Base-by-base conservation (phyloP, 2,113 vertebrate genomes). In the Pontoporia blainvillei region DNA sequence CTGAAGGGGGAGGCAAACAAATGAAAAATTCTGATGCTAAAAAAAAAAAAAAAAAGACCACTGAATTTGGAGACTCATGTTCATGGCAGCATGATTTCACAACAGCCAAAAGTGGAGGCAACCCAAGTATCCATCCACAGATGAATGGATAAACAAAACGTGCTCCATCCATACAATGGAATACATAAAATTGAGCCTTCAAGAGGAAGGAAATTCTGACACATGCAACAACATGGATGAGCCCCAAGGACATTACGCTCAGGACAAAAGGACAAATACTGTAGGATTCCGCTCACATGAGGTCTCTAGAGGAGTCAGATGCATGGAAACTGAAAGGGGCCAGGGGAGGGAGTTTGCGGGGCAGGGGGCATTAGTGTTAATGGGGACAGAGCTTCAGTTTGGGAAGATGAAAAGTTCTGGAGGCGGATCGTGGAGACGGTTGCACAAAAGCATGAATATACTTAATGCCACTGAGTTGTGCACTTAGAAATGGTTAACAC, bases 341-440 rank as follows among this genome's bases (percentile, higher is more conserved):
- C 18, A 20, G 27, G 25, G 39, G 14, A 36, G 25, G 27, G 18
- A 59, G 31, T 2, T 5, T 6, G 6, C 2, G 76, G 34, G 44
- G 72, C 0, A 8, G 29, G 41, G 6, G 20, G 49, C 34, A 4
- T 27, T 4, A n/a, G 4, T 4, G 12, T 79, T 49, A 31, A 72
- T 0, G 12, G n/a, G 61, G 18, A 8, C 27, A n/a, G 13, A 5
- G 34, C 46, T 64, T 52, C 11, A 3, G 27, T 20, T 71, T 1
- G 13, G 27, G 34, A 89, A 69, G 71, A 66, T 17, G 11, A 69
- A 52, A 15, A 17, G 31, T 39, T 39, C 36, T 41, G 44, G 52
- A 57, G n/a, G 34, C 1, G 0, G 36, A 85, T 0, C 10, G 41
- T 29, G 15, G 64, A 11, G 31, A 18, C 3, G 8, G n/a, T 1